phyloP scores from a whole-genome alignment of 2,888 invertebrate species.

The Eledona agricola region DNA sequence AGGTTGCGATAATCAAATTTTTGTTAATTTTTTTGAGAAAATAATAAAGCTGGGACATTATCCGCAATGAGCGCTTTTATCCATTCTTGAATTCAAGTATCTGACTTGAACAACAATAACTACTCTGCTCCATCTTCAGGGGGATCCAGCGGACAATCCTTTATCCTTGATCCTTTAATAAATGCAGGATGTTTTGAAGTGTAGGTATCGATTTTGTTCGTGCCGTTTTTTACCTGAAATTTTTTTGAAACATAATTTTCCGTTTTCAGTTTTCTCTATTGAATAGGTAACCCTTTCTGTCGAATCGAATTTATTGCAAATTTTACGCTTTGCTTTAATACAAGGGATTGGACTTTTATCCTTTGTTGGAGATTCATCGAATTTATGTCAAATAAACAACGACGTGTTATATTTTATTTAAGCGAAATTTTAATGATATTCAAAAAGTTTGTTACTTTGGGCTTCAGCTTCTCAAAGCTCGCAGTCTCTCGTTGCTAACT shows the following conservation, averaged over 20 bases:
- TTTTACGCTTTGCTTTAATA: conserved; percentile 25
- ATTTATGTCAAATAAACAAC: conserved; percentile 28
- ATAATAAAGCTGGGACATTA: no score
- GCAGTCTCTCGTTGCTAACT: no score
- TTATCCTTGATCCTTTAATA: conserved; percentile 32
- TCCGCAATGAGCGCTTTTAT: conserved; percentile 10
- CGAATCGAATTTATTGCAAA: conserved; percentile 31
- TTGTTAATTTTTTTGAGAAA: no score
- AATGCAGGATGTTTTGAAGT: conserved; percentile 1
- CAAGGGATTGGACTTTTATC: conserved; percentile 13
- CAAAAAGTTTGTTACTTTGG: conserved; percentile 1
- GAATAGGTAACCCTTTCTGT: conserved; percentile 27
- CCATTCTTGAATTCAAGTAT: conserved; percentile 26
- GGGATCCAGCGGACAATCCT: conserved; percentile 15
- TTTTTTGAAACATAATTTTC: conserved; percentile 35
- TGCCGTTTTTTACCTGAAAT: conserved; percentile 3
- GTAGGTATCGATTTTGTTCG: conserved; percentile 1
- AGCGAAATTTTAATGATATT: conserved; percentile 5
- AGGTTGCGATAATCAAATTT: no score
- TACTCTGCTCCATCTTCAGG: conserved; percentile 27
- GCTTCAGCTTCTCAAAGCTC: conserved; percentile 9
- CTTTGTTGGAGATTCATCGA: conserved; percentile 32
- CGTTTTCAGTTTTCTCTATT: conserved; percentile 16
- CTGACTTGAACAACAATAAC: conserved; percentile 29
- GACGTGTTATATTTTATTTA: not conserved